phyloP scores from a whole-genome alignment of 2,113 vertebrate genomes.

The Gobiocypris rarus region DNA sequence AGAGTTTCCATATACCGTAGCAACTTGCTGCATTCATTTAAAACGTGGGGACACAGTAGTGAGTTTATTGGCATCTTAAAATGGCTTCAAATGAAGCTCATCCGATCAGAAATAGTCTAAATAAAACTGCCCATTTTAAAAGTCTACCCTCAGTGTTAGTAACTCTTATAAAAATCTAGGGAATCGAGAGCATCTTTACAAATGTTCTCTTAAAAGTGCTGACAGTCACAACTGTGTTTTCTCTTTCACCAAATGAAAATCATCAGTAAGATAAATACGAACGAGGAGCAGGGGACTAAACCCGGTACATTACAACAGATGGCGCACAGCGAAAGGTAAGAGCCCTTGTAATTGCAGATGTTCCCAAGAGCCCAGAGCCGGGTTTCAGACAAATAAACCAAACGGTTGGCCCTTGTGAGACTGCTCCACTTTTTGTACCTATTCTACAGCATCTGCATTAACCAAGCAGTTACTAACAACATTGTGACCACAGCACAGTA shows the following conservation, averaged over 20 bases:
- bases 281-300: conserved; percentile 46
- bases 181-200: background rate
- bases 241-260: conserved; percentile 41
- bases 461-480: background rate
- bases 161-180: conserved; percentile 20
- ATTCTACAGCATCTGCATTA: conserved; percentile 19
- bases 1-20: background rate
- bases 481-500: background rate
- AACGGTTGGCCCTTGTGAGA: conserved; percentile 9
- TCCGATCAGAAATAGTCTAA: background rate
- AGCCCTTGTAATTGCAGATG: conserved; percentile 55
- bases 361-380: conserved; percentile 39
- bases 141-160: background rate
- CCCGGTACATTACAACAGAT: conserved; percentile 51
- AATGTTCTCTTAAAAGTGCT: conserved; percentile 46
- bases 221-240: conserved; percentile 33
- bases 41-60: background rate
- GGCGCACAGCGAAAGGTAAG: conserved; percentile 54
- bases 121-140: conserved; percentile 31
- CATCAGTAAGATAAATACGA: conserved; percentile 44
- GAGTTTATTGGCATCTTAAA: background rate
- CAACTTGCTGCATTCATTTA: background rate
- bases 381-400: conserved; percentile 46
- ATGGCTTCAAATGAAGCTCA: background rate
- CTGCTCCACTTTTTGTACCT: conserved; percentile 17